phyloP scores from a whole-genome alignment of 2,888 invertebrate genomes.

The Caenorhabditis sp. region DNA sequence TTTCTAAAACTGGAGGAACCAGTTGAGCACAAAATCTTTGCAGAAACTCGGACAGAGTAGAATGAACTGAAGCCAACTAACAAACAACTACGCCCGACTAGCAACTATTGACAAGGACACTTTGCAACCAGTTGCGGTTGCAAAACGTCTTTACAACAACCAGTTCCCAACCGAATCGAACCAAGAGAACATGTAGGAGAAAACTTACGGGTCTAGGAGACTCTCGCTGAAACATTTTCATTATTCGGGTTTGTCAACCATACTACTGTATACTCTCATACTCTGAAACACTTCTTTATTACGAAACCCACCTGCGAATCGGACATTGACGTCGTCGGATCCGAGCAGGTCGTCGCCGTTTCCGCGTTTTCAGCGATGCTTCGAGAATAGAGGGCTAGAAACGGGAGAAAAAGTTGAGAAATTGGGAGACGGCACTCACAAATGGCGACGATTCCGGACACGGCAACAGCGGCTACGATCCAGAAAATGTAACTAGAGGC shows the following conservation, averaged over 20 bases:
- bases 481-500: constrained; percentile 27
- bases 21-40: not conserved
- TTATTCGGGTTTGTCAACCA: too few species aligned
- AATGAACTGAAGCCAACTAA: too few species aligned
- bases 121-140: too few species aligned
- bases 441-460: constrained; percentile 28
- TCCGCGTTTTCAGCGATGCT: constrained; percentile 29
- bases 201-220: constrained; percentile 32
- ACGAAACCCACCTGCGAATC: constrained; percentile 39
- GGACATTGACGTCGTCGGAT: constrained; percentile 38
- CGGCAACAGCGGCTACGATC: constrained; percentile 30
- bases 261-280: too few species aligned
- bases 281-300: not conserved
- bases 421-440: constrained; percentile 33
- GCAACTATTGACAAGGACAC: too few species aligned
- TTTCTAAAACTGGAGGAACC: not conserved
- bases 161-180: too few species aligned
- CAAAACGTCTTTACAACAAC: not conserved
- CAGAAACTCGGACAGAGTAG: too few species aligned
- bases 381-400: constrained; percentile 26
- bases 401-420: not conserved
- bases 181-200: not conserved
- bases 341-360: constrained; percentile 51
- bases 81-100: too few species aligned
- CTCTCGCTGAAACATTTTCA: constrained; percentile 31